Percentiles rank a stretch among this genome's conserved stretches.
phyloP scores from a whole-genome alignment of 1,140 invertebrate genomes.

The Agraylea sexmaculata region DNA sequence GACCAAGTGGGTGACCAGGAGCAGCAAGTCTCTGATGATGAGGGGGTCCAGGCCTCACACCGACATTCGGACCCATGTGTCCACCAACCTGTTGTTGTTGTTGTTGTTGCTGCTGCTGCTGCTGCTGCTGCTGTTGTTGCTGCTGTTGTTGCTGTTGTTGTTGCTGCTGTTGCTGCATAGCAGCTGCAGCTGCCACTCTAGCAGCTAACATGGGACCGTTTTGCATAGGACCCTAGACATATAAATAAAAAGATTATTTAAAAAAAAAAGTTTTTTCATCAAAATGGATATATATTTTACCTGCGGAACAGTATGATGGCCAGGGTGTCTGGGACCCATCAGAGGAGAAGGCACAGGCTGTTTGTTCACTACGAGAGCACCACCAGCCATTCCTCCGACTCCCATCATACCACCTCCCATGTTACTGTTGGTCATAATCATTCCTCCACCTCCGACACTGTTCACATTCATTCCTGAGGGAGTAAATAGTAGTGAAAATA shows the following conservation, averaged over 20 bases:
- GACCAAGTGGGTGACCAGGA: conserved; percentile 31
- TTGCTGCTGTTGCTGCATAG: conserved; percentile 21
- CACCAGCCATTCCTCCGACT: conserved; percentile 48
- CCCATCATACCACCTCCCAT: conserved; percentile 51
- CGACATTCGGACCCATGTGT: conserved; percentile 15
- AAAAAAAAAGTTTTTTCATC: conserved; percentile 6
- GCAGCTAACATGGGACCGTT: conserved; percentile 58
- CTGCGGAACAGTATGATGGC: conserved; percentile 33
- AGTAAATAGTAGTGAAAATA: not conserved
- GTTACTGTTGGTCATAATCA: conserved; percentile 60
- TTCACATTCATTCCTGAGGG: conserved; percentile 48
- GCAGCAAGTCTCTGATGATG: conserved; percentile 34
- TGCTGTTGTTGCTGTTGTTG: conserved; percentile 29
- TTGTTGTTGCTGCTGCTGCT: conserved; percentile 27
- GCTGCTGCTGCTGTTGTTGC: conserved; percentile 26
- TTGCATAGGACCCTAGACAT: conserved; percentile 40
- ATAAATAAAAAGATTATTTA: conserved; percentile 1
- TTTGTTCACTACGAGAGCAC: conserved; percentile 53
- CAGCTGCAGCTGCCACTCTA: conserved; percentile 39
- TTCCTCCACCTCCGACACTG: conserved; percentile 46
- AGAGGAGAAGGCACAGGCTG: conserved; percentile 44
- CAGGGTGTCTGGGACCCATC: conserved; percentile 39
- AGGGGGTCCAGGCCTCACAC: conserved; percentile 34
- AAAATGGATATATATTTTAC: conserved; percentile 23
- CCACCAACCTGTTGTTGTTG: conserved; percentile 27